These are phyloP conservation scores for Steinernema hermaphroditum DNA, from an alignment of 2,888 invertebrate genomes.

Conservation along the genomic window DNA sequence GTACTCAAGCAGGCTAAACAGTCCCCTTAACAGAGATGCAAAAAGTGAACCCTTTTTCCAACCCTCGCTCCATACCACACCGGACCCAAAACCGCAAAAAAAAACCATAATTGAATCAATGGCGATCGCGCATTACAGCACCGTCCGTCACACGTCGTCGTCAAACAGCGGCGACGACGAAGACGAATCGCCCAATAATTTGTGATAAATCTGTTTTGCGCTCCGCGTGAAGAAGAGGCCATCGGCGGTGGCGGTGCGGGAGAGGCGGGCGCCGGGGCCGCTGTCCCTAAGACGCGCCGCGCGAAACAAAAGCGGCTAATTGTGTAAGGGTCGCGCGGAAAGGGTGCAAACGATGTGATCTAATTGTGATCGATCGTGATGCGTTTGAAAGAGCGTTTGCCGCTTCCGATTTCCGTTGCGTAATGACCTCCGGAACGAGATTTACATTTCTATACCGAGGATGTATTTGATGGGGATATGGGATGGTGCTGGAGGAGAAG, in stretches of 20 bases:
- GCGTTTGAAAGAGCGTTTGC: conserved; percentile 7
- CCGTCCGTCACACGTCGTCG: not conserved
- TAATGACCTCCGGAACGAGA: conserved; percentile 4
- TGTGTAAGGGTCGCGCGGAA: conserved; percentile 12
- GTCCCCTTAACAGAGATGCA: too few relatives aligned
- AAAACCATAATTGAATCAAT: conserved; percentile 21
- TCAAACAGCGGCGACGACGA: not conserved
- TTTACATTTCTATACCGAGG: not conserved
- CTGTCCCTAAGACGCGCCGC: conserved; percentile 1
- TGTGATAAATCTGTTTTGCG: conserved; percentile 21
- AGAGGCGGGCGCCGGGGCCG: not conserved
- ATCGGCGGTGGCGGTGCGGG: not conserved
- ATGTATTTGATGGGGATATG: too few relatives aligned
- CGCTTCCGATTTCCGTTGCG: not conserved
- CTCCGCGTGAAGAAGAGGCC: not conserved
- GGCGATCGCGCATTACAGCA: not conserved
- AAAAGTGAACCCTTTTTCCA: too few relatives aligned
- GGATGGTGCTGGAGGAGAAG: too few relatives aligned
- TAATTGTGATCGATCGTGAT: conserved; percentile 25
- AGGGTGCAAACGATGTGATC: conserved; percentile 31
- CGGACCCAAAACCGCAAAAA: not conserved
- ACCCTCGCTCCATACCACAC: too few relatives aligned
- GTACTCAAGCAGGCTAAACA: too few relatives aligned
- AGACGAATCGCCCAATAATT: not conserved
- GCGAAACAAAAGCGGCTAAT: conserved; percentile 29